Percentiles rank a stretch among this genome's conserved stretches.
phyloP scores from a whole-genome alignment of 2,888 invertebrate genomes.

The Tipula helvola region DNA sequence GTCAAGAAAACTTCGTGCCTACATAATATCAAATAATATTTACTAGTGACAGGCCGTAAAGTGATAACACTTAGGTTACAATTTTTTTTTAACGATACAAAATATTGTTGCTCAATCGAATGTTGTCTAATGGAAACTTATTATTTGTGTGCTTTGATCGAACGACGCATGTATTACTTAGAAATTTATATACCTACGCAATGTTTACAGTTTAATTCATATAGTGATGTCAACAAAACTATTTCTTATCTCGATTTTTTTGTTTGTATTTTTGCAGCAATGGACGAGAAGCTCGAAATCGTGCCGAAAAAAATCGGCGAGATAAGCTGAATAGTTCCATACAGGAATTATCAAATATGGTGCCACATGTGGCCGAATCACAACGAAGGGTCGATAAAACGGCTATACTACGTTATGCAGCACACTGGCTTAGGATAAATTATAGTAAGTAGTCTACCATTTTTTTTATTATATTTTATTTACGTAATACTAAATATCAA shows the following conservation, averaged over 20 bases:
- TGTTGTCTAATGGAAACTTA: neutral
- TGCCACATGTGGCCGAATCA: constrained; percentile 73
- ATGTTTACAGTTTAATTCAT: neutral
- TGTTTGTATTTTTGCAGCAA: constrained; percentile 34
- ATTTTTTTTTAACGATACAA: neutral
- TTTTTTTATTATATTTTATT: neutral
- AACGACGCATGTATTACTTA: neutral
- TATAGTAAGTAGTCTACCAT: constrained; percentile 36
- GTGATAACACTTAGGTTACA: neutral
- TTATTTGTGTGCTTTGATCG: neutral
- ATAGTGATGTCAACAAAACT: neutral
- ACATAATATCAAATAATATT: neutral
- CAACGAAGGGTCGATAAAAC: constrained; percentile 83
- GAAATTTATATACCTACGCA: neutral
- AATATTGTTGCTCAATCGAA: neutral
- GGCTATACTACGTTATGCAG: constrained; percentile 73
- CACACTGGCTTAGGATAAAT: constrained; percentile 70
- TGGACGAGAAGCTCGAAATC: constrained; percentile 69
- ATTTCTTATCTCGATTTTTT: neutral
- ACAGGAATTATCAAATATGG: constrained; percentile 63
- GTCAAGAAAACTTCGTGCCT: neutral
- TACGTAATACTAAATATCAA: neutral
- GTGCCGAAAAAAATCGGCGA: constrained; percentile 81
- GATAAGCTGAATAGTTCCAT: constrained; percentile 82
- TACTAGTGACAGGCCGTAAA: neutral